Base-by-base conservation (phyloP, 2,797 vertebrate genomes). In the Esox lucius region DNA sequence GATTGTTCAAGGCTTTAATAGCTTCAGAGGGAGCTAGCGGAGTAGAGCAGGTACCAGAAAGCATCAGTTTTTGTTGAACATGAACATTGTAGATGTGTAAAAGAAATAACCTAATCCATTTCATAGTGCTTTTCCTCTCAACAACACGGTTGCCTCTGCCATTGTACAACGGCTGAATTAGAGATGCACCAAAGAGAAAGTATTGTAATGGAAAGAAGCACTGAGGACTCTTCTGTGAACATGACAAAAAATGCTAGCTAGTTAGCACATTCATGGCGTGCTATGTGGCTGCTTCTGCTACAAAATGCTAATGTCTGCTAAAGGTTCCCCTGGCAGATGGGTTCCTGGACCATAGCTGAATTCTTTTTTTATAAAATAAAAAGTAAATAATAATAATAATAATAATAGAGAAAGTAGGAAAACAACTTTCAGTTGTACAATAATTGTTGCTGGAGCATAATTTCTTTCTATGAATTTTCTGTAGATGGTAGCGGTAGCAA, bases 101-200 rank as follows among this genome's bases (percentile, higher is more conserved):
- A 83, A 72, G 77, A 65, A 70, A 84, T 39, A 71, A 74, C 74
- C 79, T 75, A 33, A 53, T 59, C 75, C 46, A 85, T 88, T 89
- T 86, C 53, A 80, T 80, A 74, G 72, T 56, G 82, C 78, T 85
- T 69, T 77, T 61, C 77, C 74, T 81, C 72, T 70, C 71, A 19
- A 28, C 78, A 73, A 84, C 74, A 79, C 81, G 80, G 71, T 84
- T 75, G 80, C 81, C 80, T 86, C 84, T 31, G 70, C 53, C 78
- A 71, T 75, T 82, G 76, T 51, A 62, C 35, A 81, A 75, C 31
- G 53, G 70, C 86, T 80, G 70, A 80, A 82, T 83, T 89, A 84
- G 86, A 82, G 83, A 88, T 86, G 85, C 86, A 92, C 91, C 90
- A 91, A 91, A 92, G 88, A 87, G 80, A 42, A 70, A 87, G 79